A percentile compares a stretch with the other conserved stretches of the same genome.
Evolutionary conservation across 1,140 invertebrate species (phyloP).

Genomic region (Laupala kohalensis): DNA sequence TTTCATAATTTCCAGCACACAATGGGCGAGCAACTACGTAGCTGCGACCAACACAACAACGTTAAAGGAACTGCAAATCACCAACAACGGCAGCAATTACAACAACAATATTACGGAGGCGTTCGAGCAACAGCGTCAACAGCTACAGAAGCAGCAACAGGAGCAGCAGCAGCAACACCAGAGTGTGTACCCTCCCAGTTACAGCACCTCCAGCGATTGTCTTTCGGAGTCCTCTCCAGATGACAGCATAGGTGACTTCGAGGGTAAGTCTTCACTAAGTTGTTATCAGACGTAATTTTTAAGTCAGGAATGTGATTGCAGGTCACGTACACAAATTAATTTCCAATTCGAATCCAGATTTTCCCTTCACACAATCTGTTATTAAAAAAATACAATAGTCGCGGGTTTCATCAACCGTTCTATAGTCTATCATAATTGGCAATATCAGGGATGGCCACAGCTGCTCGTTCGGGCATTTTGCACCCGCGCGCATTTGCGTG

Average conservation of each 20-base stretch:
- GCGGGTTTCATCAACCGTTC: no score
- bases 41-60: neutral
- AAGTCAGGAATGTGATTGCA: no score
- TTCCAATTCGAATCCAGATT: no score
- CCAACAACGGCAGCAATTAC: constrained; percentile 19
- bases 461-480: no score
- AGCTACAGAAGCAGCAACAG: neutral
- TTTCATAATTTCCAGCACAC: constrained; percentile 12
- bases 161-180: neutral
- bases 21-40: constrained; percentile 14
- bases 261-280: constrained; percentile 24
- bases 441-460: no score
- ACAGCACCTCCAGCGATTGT: constrained; percentile 11
- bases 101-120: constrained; percentile 30
- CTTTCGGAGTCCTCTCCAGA: constrained; percentile 20
- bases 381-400: no score
- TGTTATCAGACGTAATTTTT: no score
- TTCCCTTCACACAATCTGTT: no score
- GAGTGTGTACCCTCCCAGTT: constrained; percentile 2
- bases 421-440: no score
- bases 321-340: no score
- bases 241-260: constrained; percentile 31
- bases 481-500: no score
- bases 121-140: constrained; percentile 19
- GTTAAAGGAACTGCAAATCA: neutral